Evolutionary conservation across 2,888 invertebrate species (phyloP).

Genomic region (Rhagophthalmus giganteus): DNA sequence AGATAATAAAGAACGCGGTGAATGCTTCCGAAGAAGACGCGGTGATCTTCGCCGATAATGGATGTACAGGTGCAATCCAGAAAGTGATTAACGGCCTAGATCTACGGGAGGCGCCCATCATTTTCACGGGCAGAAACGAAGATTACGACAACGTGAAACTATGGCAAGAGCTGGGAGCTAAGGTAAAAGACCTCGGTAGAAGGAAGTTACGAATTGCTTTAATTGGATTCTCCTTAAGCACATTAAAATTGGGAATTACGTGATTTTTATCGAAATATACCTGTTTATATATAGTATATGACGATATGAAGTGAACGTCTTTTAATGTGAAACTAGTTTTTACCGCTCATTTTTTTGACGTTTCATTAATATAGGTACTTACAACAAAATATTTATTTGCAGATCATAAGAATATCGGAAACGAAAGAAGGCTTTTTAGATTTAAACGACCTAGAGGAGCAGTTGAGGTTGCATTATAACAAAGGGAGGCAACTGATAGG

Average conservation of each 20-base stretch:
- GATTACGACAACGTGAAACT: slow-evolving; percentile 77
- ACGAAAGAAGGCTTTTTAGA: slow-evolving; percentile 80
- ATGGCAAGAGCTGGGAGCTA: slow-evolving; percentile 79
- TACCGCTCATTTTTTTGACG: too few relatives aligned
- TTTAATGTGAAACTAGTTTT: too few relatives aligned
- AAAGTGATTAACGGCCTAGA: slow-evolving; percentile 74
- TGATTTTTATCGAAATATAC: too few relatives aligned
- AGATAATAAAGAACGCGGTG: slow-evolving; percentile 76
- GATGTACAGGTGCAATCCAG: slow-evolving; percentile 76
- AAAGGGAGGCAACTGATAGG: slow-evolving; percentile 75
- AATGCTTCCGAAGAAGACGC: slow-evolving; percentile 81
- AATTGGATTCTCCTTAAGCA: too few relatives aligned
- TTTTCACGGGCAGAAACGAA: slow-evolving; percentile 80
- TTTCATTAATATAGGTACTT: too few relatives aligned
- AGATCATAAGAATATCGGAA: slow-evolving; percentile 80
- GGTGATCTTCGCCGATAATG: slow-evolving; percentile 73
- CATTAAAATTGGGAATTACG: too few relatives aligned
- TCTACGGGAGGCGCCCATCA: slow-evolving; percentile 64
- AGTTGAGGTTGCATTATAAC: slow-evolving; percentile 65
- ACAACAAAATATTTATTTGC: slow-evolving; percentile 40
- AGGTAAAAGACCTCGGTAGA: slow-evolving; percentile 59
- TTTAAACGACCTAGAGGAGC: slow-evolving; percentile 72
- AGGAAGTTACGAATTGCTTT: slow-evolving; percentile 2
- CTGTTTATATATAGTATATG: too few relatives aligned
- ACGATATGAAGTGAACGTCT: too few relatives aligned